Evolutionary conservation across 2,888 invertebrate species (phyloP).

Genomic region (Eristalis pertinax): DNA sequence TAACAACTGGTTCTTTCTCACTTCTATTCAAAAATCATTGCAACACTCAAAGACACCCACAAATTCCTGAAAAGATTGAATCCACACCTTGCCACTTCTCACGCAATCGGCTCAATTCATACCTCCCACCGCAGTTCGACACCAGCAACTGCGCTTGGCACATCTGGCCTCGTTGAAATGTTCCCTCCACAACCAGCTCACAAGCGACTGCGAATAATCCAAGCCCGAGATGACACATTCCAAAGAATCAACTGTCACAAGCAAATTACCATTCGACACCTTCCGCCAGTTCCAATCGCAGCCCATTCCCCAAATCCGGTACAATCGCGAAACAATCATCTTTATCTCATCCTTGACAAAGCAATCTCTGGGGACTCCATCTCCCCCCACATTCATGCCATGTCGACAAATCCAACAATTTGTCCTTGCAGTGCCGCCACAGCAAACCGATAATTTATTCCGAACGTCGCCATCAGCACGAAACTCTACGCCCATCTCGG

Average conservation of each 20-base stretch:
- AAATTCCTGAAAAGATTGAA: neutral
- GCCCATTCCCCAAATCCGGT: neutral
- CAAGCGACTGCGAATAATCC: neutral
- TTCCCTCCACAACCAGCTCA: neutral
- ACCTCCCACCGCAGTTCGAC: neutral
- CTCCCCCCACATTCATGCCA: too few relatives aligned
- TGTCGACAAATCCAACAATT: neutral
- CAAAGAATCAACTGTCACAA: neutral
- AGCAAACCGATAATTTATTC: constrained; percentile 48
- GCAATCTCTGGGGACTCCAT: neutral
- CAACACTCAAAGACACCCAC: neutral
- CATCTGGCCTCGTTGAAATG: neutral
- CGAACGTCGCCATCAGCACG: constrained; percentile 43
- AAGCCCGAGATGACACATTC: neutral
- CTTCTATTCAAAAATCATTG: neutral
- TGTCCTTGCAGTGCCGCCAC: constrained; percentile 8
- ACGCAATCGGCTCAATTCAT: neutral
- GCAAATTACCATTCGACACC: neutral
- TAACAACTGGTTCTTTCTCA: too few relatives aligned
- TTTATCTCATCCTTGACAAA: neutral
- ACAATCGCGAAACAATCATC: neutral
- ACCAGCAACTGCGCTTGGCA: neutral
- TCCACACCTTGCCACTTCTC: neutral
- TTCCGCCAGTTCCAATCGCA: neutral
- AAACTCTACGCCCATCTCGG: constrained; percentile 34